Base-by-base conservation (phyloP, 2,888 invertebrate genomes). In the Proisotoma minuta region DNA sequence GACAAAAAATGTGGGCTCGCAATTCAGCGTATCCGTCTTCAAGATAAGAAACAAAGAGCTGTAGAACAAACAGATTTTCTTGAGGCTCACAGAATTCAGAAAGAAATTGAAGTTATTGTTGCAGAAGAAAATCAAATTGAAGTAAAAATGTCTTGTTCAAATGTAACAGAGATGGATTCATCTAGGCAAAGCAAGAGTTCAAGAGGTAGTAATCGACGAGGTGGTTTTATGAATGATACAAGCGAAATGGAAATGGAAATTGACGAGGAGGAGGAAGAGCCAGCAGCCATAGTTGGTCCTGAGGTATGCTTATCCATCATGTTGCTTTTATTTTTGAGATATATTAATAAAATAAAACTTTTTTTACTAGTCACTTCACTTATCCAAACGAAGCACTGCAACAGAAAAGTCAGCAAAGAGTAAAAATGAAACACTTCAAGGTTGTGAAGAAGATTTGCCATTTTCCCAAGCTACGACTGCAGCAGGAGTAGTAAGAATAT, bases 1-100 rank as follows among this genome's bases (percentile, higher is more conserved):
- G 52, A 52, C 26, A 24, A 52, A 28, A 18, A 39, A 18, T 54
- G 54, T 24, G 12, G 22, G n/a, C 12, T 54, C 10, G 54, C 54
- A 3, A 22, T 54, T 18, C 39, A 54, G n/a, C 10, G 54, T 4
- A 20, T 54, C 3, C 34, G 40, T 10, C 29, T 54, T 5, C 18
- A 8, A 3, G 54, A 34, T 8, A 4, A 54, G 22, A 54, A 54
- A 22, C n/a, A 10, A 8, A 34, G 15, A 2, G 54, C 62, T 8
- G n/a, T 54, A 10, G 29, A 26, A 48, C 20, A 12, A 10, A 20
- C 26, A 15, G 22, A 62, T 29, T 62, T 39, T 18, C 12, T 53
- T 10, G 34, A 47, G n/a, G 58, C 62, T 27, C 57, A 62, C 26
- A 29, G 52, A 18, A 12, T 52, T 34, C 52, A 62, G 18, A 23